Conservation (phyloP, 2,888 invertebrate species). For the Zygothrica quintamaculata region DNA sequence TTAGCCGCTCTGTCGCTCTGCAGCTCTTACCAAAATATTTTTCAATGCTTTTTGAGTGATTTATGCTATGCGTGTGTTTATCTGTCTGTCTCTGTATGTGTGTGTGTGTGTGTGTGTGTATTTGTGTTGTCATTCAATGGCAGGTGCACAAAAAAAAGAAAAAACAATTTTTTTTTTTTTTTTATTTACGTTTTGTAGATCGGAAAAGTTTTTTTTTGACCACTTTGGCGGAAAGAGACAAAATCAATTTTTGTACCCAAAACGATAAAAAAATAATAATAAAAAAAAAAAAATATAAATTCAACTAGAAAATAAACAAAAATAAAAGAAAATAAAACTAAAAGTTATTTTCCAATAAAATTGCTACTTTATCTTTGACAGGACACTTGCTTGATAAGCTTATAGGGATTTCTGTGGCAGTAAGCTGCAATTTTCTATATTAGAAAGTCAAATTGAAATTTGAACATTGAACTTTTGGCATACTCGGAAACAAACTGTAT, state of each 20-base stretch:
- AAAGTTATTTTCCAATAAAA: constrained; percentile 15
- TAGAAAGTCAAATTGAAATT: constrained; percentile 18
- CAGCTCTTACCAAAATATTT: constrained; percentile 56
- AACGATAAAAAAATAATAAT: too few relatives aligned
- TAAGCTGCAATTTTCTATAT: background rate
- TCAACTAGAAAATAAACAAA: constrained; percentile 38
- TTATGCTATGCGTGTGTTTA: constrained; percentile 52
- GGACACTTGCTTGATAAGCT: constrained; percentile 3
- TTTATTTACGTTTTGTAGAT: constrained; percentile 7
- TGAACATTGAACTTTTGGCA: background rate
- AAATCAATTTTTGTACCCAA: constrained; percentile 2
- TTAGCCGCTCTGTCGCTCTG: background rate
- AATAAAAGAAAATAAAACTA: constrained; percentile 22
- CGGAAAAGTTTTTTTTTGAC: constrained; percentile 34
- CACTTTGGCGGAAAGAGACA: background rate
- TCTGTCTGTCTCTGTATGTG: constrained; percentile 7
- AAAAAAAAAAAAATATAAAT: too few relatives aligned
- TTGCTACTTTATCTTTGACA: constrained; percentile 28
- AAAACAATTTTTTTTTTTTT: constrained; percentile 25
- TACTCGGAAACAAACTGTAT: too few relatives aligned
- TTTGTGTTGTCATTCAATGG: constrained; percentile 36
- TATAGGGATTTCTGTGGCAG: background rate
- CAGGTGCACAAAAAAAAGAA: constrained; percentile 59
- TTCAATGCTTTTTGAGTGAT: constrained; percentile 70
- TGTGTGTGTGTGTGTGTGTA: constrained; percentile 20